Percentiles rank a stretch among this genome's conserved stretches.
Evolutionary conservation across 1,140 invertebrate genomes (phyloP).

Genomic region (Oreohelix idahoensis): DNA sequence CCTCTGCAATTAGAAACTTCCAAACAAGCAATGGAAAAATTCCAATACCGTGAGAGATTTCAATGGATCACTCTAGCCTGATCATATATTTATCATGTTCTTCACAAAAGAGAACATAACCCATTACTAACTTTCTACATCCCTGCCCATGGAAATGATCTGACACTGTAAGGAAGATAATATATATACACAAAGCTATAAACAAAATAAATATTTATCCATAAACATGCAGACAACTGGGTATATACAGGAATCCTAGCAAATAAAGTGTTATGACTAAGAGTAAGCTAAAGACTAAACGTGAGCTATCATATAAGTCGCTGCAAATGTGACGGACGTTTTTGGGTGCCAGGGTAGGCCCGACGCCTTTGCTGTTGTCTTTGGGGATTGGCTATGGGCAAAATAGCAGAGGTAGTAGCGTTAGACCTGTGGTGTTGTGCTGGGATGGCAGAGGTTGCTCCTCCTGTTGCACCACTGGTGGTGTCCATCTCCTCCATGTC

Average conservation of each 20-base stretch:
- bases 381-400: constrained; percentile 31
- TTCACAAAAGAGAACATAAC: too few relatives aligned
- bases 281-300: not conserved
- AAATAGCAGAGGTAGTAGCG: constrained; percentile 18
- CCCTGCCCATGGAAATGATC: too few relatives aligned
- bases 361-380: constrained; percentile 30
- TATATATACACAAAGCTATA: too few relatives aligned
- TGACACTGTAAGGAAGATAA: too few relatives aligned
- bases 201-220: not conserved
- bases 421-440: constrained; percentile 39
- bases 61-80: too few relatives aligned
- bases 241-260: not conserved
- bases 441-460: constrained; percentile 6
- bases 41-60: too few relatives aligned
- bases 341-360: constrained; percentile 34
- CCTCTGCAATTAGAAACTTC: too few relatives aligned
- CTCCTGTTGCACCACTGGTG: not conserved
- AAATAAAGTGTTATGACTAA: constrained; percentile 1
- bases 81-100: too few relatives aligned
- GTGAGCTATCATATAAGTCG: constrained; percentile 31
- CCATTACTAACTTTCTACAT: too few relatives aligned
- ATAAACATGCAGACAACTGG: not conserved
- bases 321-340: constrained; percentile 34
- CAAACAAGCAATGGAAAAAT: too few relatives aligned
- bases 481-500: constrained; percentile 40